A percentile compares a stretch with the other conserved stretches of the same genome.
These are phyloP conservation scores for Diadegma fenestrale DNA, from an alignment of 2,888 invertebrate genomes.

Conservation along the genomic window DNA sequence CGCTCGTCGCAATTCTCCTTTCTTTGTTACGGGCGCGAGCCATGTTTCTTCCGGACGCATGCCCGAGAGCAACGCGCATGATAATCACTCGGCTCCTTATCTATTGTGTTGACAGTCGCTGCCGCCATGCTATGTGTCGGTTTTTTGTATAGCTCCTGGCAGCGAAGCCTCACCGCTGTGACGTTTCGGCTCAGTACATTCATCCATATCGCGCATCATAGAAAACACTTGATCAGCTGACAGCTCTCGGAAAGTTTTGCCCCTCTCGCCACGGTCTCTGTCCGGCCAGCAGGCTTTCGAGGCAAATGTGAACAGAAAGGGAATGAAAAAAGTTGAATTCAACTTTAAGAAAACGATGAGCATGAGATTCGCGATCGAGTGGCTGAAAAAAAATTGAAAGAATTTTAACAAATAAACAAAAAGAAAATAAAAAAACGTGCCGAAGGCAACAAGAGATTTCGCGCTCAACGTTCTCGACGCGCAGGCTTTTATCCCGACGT, in stretches of 20 bases:
- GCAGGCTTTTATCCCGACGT: constrained; percentile 23
- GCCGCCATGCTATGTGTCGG: constrained; percentile 34
- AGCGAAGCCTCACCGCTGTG: constrained; percentile 55
- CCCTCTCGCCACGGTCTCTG: constrained; percentile 45
- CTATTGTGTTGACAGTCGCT: constrained; percentile 74
- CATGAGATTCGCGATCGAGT: neutral
- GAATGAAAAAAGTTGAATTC: no score
- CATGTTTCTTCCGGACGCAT: constrained; percentile 42
- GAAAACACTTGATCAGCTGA: constrained; percentile 77
- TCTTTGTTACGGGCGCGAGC: constrained; percentile 26
- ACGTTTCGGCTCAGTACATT: constrained; percentile 73
- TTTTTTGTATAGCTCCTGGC: constrained; percentile 55
- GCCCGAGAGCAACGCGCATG: constrained; percentile 60
- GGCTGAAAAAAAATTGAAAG: no score
- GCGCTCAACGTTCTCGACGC: neutral
- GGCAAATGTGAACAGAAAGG: neutral
- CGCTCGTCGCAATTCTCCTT: neutral
- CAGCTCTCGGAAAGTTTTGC: constrained; percentile 46
- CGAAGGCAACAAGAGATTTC: neutral
- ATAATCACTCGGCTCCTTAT: constrained; percentile 75
- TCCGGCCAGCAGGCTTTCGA: neutral
- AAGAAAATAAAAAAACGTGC: neutral
- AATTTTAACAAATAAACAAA: no score
- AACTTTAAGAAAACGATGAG: no score
- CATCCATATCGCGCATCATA: constrained; percentile 80